Conservation (phyloP, 64 coral and sea anemone genomes). For the Stichodactyla helianthus region DNA sequence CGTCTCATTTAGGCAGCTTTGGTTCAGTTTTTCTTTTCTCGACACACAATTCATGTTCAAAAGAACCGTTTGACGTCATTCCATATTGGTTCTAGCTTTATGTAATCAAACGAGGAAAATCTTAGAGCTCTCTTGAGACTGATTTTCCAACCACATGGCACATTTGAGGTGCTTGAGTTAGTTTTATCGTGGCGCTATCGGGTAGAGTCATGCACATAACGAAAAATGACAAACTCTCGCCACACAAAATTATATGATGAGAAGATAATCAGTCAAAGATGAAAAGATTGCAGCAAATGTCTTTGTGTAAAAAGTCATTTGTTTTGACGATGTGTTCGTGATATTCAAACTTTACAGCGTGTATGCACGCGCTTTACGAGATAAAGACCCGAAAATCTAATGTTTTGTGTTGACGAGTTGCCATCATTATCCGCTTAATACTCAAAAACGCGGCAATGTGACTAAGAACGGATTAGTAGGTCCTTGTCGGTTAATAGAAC, state of each 20-base stretch:
- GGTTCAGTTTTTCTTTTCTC: background rate
- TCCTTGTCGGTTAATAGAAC: constrained; percentile 11
- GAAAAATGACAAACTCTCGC: background rate
- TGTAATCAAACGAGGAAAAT: background rate
- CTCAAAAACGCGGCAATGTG: constrained; percentile 4
- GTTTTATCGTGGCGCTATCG: background rate
- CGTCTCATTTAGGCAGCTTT: background rate
- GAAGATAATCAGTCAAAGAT: background rate
- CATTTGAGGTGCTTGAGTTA: background rate
- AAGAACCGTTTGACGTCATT: background rate
- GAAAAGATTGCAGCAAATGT: constrained; percentile 9
- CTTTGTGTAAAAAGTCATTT: constrained; percentile 18
- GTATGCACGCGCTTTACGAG: constrained; percentile 11
- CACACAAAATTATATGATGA: background rate
- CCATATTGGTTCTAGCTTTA: background rate
- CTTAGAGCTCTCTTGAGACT: background rate
- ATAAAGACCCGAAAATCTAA: constrained; percentile 4
- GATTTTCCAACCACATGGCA: background rate
- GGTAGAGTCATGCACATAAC: background rate
- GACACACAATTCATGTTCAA: background rate
- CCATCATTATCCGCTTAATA: constrained; percentile 15
- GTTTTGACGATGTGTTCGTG: background rate
- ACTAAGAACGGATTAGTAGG: constrained; percentile 13
- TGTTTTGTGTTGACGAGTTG: background rate
- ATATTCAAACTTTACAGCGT: background rate